Base-by-base conservation (phyloP, 2,797 vertebrate genomes). In the Lepidocolaptes lacrymiger region DNA sequence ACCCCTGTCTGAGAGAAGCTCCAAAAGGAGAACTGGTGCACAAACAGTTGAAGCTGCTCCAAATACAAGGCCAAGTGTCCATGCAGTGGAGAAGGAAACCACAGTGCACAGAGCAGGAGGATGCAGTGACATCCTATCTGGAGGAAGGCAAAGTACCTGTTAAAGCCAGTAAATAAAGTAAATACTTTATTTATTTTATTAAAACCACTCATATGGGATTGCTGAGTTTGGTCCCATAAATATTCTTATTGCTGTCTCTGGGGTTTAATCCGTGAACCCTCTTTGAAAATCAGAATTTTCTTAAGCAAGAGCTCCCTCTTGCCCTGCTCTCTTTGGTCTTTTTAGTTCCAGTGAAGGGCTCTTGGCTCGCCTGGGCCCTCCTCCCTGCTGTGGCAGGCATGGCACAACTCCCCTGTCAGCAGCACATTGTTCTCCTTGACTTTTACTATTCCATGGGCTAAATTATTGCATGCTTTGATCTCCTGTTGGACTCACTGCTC, bases 401-500 rank as follows among this genome's bases (percentile, higher is more conserved):
- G 19, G 86, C 58, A 72, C 81, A 82, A 32, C 86, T 87, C n/a
- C 78, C 63, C 43, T 16, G 10, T 89, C 95, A 92, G 85, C 87
- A 91, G 62, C 82, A 94, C 66, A 20, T 67, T 89, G 92, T 73
- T 94, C 89, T 73, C 52, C 24, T 19, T 81, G 91, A 75, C 66
- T 91, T 93, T 93, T 93, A 92, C 81, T 91, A 89, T 92, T 72
- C 69, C 36, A 46, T 12, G 39, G 76, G 28, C 55, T 94, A 78
- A 88, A 91, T 79, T 68, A 67, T 76, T 32, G 8, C 17, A 51
- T 3, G 44, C 87, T 96, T 96, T 94, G 89, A 94, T 96, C 82
- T 96, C 10, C 51, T 81, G 55, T 59, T 0, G 2, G 85, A 74
- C 76, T 83, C 16, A 1, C 34, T 84, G 46, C 67, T 84, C 39